Conservation (phyloP, 2,113 vertebrate species). For the Excalfactoria chinensis region DNA sequence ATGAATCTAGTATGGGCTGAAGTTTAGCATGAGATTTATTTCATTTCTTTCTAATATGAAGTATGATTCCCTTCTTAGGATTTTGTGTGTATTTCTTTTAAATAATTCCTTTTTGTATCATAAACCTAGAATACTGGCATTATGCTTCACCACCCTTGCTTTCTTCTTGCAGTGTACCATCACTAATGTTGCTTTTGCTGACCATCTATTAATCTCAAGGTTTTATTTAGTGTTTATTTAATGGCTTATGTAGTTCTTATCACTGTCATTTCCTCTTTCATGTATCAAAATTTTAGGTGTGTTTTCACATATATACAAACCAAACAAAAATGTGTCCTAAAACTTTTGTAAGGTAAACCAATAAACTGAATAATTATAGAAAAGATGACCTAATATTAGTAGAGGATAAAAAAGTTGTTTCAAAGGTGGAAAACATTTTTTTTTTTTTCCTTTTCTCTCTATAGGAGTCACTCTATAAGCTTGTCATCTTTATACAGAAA, state of each 20-base stretch:
- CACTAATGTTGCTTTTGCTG: background rate
- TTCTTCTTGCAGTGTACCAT: rapidly evolving
- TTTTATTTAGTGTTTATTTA: background rate
- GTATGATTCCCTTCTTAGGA: background rate
- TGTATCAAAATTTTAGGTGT: background rate
- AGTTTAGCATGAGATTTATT: background rate
- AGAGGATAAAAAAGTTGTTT: background rate
- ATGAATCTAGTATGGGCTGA: background rate
- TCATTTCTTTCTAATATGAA: background rate
- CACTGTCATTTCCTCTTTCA: background rate
- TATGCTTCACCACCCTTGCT: background rate
- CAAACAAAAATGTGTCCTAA: background rate
- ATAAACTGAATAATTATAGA: background rate
- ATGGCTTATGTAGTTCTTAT: background rate
- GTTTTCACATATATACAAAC: background rate
- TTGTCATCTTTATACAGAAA: background rate
- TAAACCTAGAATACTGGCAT: rapidly evolving
- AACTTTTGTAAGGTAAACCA: background rate
- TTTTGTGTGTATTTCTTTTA: background rate
- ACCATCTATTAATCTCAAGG: background rate
- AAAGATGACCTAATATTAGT: background rate
- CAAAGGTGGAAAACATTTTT: background rate
- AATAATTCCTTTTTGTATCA: background rate
- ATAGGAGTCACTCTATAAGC: background rate
- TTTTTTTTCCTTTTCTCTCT: background rate